These are phyloP conservation scores for Nebria salina DNA, from an alignment of 2,888 invertebrate genomes.

Conservation along the genomic window DNA sequence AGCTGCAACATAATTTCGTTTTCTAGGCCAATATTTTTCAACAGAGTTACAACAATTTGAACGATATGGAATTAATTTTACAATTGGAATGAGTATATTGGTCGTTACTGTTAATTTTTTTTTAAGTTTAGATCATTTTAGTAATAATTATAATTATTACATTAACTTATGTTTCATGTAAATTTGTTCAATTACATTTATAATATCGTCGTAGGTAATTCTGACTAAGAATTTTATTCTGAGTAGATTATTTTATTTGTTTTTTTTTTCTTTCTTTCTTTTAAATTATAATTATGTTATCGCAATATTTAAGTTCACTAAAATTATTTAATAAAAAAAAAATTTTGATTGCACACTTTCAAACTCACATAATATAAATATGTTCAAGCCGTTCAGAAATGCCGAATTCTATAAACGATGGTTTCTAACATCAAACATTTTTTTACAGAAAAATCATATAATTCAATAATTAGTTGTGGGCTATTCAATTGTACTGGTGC, in stretches of 20 bases:
- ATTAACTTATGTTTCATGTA: conserved; percentile 19
- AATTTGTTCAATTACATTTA: conserved; percentile 34
- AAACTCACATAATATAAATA: not conserved
- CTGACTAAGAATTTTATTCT: conserved; percentile 35
- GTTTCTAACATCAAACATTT: not conserved
- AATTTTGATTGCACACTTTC: not conserved
- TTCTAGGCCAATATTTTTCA: not conserved
- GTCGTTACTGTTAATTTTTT: conserved; percentile 29
- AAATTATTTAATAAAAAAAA: not conserved
- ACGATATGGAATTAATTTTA: not conserved
- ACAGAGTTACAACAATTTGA: not conserved
- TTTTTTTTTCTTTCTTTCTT: not conserved
- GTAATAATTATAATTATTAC: conserved; percentile 20
- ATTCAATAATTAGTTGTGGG: not conserved
- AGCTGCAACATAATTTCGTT: not conserved
- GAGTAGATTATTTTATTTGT: conserved; percentile 4
- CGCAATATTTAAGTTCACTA: not conserved
- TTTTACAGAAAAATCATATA: not conserved
- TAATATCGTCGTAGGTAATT: conserved; percentile 44
- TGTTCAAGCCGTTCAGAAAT: not conserved
- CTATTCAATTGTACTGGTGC: not conserved
- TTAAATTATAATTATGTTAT: not conserved
- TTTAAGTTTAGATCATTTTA: not conserved
- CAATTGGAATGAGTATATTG: conserved; percentile 39
- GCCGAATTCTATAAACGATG: not conserved